These are phyloP conservation scores for Mastomys natalensis DNA, from an alignment of 2,113 vertebrate genomes.

Conservation along the genomic window DNA sequence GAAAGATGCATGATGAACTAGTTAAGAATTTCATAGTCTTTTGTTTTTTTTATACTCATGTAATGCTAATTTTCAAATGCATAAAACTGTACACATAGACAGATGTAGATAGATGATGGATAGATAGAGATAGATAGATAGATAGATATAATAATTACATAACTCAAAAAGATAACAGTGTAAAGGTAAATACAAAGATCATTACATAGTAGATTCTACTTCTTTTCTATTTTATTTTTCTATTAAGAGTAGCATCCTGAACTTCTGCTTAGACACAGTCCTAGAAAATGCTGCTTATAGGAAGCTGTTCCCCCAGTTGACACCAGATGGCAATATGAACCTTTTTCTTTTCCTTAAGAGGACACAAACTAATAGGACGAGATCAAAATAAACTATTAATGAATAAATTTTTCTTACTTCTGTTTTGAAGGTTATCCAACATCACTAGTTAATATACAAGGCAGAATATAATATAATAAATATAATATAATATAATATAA, in stretches of 20 bases:
- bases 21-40: neutral
- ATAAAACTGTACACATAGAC: neutral
- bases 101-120: neutral
- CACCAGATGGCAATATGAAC: conserved; percentile 82
- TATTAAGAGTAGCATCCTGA: neutral
- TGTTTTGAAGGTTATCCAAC: conserved; percentile 44
- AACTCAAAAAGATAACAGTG: neutral
- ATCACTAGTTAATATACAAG: conserved; percentile 22
- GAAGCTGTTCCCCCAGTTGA: conserved; percentile 35
- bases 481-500: too few relatives aligned
- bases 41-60: neutral
- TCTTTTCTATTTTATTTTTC: neutral
- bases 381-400: conserved; percentile 30
- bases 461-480: too few relatives aligned
- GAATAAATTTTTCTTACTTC: conserved; percentile 53
- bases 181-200: neutral
- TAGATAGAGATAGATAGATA: neutral
- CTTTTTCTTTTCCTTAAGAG: conserved; percentile 65
- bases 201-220: neutral
- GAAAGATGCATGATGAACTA: neutral
- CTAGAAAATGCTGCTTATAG: neutral
- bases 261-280: neutral
- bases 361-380: conserved; percentile 18
- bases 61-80: neutral
- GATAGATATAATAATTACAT: neutral